These are phyloP conservation scores for Bombus polaris DNA, from an alignment of 1,140 invertebrate species.

Conservation along the genomic window DNA sequence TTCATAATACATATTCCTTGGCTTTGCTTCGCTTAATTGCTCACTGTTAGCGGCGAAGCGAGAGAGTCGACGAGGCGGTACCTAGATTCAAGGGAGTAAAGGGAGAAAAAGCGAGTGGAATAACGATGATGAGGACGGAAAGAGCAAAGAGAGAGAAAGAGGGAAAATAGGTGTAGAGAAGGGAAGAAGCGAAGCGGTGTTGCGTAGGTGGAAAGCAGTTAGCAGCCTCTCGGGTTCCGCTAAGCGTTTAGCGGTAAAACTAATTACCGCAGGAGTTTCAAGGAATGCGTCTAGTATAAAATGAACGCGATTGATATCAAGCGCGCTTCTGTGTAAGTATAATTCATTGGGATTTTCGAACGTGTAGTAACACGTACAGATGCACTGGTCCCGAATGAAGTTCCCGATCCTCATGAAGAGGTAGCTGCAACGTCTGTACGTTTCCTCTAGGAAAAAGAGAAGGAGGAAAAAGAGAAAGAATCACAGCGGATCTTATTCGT, in stretches of 20 bases:
- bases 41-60: constrained; percentile 59
- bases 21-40: constrained; percentile 63
- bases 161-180: too few species aligned
- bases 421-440: too few species aligned
- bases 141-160: neutral
- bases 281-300: constrained; percentile 48
- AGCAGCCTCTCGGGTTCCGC: constrained; percentile 63
- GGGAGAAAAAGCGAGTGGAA: neutral
- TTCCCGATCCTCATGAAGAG: too few species aligned
- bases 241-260: constrained; percentile 68
- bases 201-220: constrained; percentile 65
- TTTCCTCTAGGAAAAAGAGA: neutral
- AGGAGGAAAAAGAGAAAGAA: constrained; percentile 55
- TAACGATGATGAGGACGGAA: neutral
- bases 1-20: constrained; percentile 62
- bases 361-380: neutral
- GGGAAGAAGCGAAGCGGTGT: neutral
- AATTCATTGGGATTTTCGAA: neutral
- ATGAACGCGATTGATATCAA: constrained; percentile 54
- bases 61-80: neutral
- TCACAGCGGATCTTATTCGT: constrained; percentile 65
- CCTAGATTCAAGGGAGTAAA: neutral
- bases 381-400: constrained; percentile 9
- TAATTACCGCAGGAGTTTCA: constrained; percentile 64
- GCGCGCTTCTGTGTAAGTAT: neutral